Evolutionary conservation across 2,797 vertebrate genomes (phyloP), one percentile per base, ranked within the genome.

Genomic region (Eulemur rubriventer): DNA sequence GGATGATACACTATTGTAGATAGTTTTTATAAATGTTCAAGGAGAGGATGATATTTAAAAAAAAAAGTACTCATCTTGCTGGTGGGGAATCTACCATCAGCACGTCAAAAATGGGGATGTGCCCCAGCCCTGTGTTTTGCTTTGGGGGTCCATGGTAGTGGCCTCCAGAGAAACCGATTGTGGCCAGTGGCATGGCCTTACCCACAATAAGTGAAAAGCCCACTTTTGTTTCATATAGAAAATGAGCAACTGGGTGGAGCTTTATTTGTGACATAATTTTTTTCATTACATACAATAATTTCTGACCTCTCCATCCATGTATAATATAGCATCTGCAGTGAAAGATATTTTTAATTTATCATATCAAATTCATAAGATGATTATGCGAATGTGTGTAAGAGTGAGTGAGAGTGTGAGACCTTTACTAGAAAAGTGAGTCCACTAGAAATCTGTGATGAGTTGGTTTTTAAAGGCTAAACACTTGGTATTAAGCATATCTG

Each of bases 11-110:
- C 76, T 89, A 96, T 82, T 98, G 88, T 97, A 98, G 89, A n/a
- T 98, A 97, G 87, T 97, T 98, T 98, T 98, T 98, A 93, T 98
- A 98, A 95, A 97, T 89, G 73, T 96, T 97, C 67, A 98, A 96
- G 94, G 91, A 97, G 96, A 96, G 80, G 82, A 85, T 94, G 63
- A 87, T 81, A 85, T 87, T 96, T 83, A 96, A 95, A 65, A 69
- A 46, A 46, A 55, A 95, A 80, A 96, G 75, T 89, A 75, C 94
- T 97, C 94, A 86, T 94, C 63, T 97, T 96, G 90, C 95, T 98
- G 93, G 76, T 95, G 93, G 94, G 90, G 92, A 83, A 76, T 95
- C 97, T 97, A 89, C 96, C 76, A 97, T 69, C 91, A 67, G 61
- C 69, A 33, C 48, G 30, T 87, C 95, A 96, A 94, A 95, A 96